phyloP scores from a whole-genome alignment of 2,888 invertebrate genomes.

The Allolobophora icterica region DNA sequence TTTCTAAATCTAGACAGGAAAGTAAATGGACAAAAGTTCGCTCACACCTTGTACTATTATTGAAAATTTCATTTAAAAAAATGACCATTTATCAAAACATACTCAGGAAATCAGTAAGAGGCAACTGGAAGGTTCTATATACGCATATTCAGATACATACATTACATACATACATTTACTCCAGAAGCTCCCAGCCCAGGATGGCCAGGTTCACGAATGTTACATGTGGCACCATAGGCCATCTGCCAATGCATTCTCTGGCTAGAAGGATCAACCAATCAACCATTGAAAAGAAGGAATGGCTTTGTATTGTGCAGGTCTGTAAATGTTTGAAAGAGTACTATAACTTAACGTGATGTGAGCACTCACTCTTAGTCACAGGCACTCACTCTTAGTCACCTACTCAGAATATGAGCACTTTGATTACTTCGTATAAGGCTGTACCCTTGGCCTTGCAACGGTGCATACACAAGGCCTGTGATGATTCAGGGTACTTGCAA shows the following conservation, averaged over 20 bases:
- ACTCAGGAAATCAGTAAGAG: neutral
- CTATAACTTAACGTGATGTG: neutral
- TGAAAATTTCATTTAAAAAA: neutral
- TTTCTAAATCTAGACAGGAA: conserved; percentile 66
- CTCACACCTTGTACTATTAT: neutral
- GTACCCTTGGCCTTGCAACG: too few relatives aligned
- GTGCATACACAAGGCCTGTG: neutral
- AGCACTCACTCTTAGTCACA: neutral
- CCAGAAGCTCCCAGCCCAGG: neutral
- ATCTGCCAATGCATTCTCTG: neutral
- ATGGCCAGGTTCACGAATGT: neutral
- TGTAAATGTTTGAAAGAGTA: neutral
- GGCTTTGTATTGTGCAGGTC: too few relatives aligned
- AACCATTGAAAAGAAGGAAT: neutral
- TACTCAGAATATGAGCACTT: neutral
- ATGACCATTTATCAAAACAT: neutral
- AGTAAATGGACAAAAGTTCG: neutral
- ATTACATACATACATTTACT: neutral
- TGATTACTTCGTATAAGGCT: neutral
- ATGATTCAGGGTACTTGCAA: neutral
- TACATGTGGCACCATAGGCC: neutral
- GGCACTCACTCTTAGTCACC: neutral
- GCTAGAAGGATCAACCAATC: neutral
- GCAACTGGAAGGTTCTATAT: neutral
- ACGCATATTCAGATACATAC: too few relatives aligned